A percentile compares a stretch with the other conserved stretches of the same genome.
Evolutionary conservation across 2,113 vertebrate species (phyloP).

Genomic region (Calonectris borealis): DNA sequence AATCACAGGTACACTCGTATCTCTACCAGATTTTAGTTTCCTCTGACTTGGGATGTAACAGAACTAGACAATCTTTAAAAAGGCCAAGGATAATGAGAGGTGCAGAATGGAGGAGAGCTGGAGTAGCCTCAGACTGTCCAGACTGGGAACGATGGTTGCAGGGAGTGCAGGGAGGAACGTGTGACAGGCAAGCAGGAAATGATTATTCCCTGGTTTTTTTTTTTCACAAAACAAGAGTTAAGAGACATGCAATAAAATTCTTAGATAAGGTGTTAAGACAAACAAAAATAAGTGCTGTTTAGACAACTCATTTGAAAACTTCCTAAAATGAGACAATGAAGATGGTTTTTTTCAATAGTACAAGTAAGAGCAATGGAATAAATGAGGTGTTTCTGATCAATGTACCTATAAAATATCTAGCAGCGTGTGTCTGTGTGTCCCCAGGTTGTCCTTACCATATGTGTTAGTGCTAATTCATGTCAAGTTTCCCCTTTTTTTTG

Average conservation of each 20-base stretch:
- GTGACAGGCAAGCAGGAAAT: background rate
- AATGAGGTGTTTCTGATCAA: background rate
- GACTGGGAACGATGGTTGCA: background rate
- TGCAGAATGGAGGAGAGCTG: background rate
- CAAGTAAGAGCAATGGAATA: background rate
- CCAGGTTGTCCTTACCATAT: background rate
- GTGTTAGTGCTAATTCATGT: background rate
- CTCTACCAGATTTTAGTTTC: background rate
- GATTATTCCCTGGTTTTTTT: background rate
- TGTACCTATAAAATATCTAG: background rate
- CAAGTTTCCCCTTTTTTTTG: background rate
- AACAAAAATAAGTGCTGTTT: background rate
- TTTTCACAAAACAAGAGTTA: background rate
- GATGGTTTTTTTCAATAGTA: background rate
- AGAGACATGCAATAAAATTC: background rate
- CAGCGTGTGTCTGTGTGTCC: background rate
- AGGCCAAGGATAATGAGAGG: background rate
- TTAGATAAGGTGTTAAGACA: background rate
- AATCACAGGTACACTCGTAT: fast-evolving
- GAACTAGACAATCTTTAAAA: background rate
- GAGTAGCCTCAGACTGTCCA: background rate
- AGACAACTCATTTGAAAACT: background rate
- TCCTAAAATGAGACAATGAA: background rate
- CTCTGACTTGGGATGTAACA: background rate
- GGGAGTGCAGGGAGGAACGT: background rate